Evolutionary conservation across 2,888 invertebrate genomes (phyloP).

Genomic region (Terebella lapidaria): DNA sequence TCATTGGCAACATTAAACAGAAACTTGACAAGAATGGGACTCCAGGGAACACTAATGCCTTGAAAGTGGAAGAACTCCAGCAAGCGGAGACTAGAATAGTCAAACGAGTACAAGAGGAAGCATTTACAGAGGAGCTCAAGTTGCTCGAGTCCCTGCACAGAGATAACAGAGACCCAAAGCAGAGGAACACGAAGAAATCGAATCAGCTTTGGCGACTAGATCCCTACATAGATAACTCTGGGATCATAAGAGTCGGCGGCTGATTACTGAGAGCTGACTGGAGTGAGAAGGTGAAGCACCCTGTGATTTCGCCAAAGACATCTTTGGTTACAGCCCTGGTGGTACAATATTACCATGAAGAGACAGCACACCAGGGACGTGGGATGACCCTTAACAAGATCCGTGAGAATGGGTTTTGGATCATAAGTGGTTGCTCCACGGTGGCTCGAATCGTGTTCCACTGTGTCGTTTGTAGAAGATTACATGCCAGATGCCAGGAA

Average conservation of each 20-base stretch:
- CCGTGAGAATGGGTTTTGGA: slow-evolving; percentile 22
- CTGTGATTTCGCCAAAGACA: slow-evolving; percentile 12
- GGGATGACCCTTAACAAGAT: slow-evolving; percentile 25
- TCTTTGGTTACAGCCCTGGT: slow-evolving; percentile 12
- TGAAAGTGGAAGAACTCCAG: too few species aligned
- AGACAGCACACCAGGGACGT: slow-evolving; percentile 21
- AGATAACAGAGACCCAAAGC: too few species aligned
- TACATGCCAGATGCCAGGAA: not conserved
- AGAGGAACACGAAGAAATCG: too few species aligned
- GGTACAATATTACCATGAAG: slow-evolving; percentile 25
- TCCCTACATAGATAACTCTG: slow-evolving; percentile 17
- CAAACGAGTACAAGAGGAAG: too few species aligned
- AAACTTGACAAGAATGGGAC: too few species aligned
- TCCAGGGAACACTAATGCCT: too few species aligned
- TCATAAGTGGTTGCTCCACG: slow-evolving; percentile 3
- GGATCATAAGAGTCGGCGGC: slow-evolving; percentile 17
- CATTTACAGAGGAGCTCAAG: too few species aligned
- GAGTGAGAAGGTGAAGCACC: slow-evolving; percentile 10
- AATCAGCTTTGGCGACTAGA: slow-evolving; percentile 3
- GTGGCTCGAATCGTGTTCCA: slow-evolving; percentile 5
- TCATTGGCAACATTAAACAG: not conserved
- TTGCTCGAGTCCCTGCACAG: too few species aligned
- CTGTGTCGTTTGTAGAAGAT: slow-evolving; percentile 15
- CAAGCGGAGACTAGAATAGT: too few species aligned
- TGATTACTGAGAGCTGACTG: slow-evolving; percentile 3